Evolutionary conservation across 1,140 invertebrate species (phyloP), one percentile per base, ranked within the genome.

Genomic region (Pissodes strobi): DNA sequence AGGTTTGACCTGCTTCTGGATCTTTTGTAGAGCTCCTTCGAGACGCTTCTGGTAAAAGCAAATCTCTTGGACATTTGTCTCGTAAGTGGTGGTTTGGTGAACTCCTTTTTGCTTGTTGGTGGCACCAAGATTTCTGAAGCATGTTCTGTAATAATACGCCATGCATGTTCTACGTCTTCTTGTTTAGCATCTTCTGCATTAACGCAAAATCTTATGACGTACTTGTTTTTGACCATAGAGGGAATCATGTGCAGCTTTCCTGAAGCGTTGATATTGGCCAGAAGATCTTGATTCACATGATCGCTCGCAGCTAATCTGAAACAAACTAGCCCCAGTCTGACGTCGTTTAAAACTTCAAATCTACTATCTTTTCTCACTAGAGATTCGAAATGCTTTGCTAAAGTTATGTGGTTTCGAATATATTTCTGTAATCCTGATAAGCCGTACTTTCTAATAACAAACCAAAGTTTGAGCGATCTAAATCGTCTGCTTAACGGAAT

Each of bases 171-270:
- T 18, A 95, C 88, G 72, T 95, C 89, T 1, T 85, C 82, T 23
- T 92, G 87, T 0, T 76, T 86, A 3, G 93, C 91, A 70, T 91
- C 84, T 76, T 95, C 89, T 10, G 88, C 83, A 34, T 89, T 90
- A 0, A 97, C 88, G 73, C 91, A 95, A 77, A 95, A 93, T 41
- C 92, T 82, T 65, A 97, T 89, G 1, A 86, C 81, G 74, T 91
- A 94, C 71, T 88, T 86, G 19, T 87, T 87, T 78, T 87, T 89
- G 0, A 94, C 84, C 23, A 86, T 84, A 0, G 92, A 90, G 0
- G 93, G 93, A 23, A 95, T 92, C 92, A 97, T 93, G 76, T 95
- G 92, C 17, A 97, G 80, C 72, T 90, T 89, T 2, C 93, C 92
- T 0, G 91, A 92, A 9, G 90, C 90, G 76, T 97, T 97, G 46